Evolutionary conservation across 1,140 invertebrate species (phyloP).

Genomic region (Drosophila pseudoobscura): DNA sequence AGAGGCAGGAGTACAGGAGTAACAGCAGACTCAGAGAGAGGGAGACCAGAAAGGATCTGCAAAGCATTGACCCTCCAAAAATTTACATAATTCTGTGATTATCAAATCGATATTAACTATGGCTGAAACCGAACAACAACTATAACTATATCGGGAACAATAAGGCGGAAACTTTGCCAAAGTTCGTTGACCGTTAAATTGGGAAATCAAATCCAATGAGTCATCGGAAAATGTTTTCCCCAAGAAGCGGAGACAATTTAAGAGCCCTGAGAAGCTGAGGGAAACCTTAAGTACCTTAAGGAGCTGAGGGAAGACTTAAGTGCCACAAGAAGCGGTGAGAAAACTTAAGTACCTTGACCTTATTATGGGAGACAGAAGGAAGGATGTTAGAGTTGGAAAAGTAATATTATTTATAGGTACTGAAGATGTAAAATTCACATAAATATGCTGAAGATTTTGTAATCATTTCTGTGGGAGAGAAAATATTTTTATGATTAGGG

Average conservation of each 20-base stretch:
- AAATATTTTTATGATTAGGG: too few relatives aligned
- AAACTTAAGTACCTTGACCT: not conserved
- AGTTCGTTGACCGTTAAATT: conserved; percentile 71
- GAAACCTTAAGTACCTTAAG: not conserved
- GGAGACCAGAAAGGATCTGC: conserved; percentile 12
- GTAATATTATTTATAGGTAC: conserved; percentile 5
- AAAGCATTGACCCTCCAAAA: conserved; percentile 11
- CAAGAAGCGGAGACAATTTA: conserved; percentile 5
- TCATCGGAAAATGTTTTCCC: conserved; percentile 50
- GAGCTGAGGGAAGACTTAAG: not conserved
- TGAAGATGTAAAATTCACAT: conserved; percentile 1
- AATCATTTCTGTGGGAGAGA: too few relatives aligned
- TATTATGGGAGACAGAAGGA: not conserved
- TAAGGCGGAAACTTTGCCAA: conserved; percentile 14
- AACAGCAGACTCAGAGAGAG: conserved; percentile 1
- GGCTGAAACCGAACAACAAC: conserved; percentile 24
- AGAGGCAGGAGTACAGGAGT: not conserved
- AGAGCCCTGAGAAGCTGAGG: not conserved
- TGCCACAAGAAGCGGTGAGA: not conserved
- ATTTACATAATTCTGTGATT: conserved; percentile 61
- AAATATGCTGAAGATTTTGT: not conserved
- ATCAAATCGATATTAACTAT: conserved; percentile 39
- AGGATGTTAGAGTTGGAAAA: conserved; percentile 5
- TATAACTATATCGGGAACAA: conserved; percentile 12
- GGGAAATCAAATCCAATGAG: conserved; percentile 70